Percentiles rank a stretch among this genome's conserved stretches.
These are phyloP conservation scores for Idaea dimidiata DNA, from an alignment of 2,888 invertebrate genomes.

Conservation along the genomic window DNA sequence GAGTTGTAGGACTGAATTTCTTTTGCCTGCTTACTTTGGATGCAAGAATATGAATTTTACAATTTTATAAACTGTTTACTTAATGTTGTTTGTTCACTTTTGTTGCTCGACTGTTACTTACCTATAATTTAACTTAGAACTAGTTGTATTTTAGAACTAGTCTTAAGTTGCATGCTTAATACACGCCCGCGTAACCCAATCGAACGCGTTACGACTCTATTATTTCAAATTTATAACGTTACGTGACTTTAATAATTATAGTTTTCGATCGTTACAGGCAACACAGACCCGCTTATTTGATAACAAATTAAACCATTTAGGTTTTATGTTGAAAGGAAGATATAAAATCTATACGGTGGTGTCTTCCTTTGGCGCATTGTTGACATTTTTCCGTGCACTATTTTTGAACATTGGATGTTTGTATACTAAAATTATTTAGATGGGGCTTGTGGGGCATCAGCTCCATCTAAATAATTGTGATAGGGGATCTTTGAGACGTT, in stretches of 20 bases:
- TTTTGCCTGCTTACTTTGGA: too few species aligned
- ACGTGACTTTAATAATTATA: constrained; percentile 55
- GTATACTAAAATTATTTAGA: neutral
- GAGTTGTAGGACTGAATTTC: too few species aligned
- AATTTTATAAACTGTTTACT: too few species aligned
- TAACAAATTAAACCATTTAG: constrained; percentile 3
- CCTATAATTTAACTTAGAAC: neutral
- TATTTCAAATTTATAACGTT: constrained; percentile 38
- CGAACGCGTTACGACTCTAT: constrained; percentile 50
- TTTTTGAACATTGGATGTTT: constrained; percentile 1
- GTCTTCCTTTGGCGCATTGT: neutral
- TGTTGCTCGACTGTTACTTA: too few species aligned
- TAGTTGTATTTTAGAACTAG: neutral
- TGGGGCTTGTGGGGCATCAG: neutral
- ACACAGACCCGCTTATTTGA: neutral
- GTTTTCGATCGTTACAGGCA: constrained; percentile 35
- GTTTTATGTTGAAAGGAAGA: constrained; percentile 20
- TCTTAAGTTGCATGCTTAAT: neutral
- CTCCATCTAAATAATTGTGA: too few species aligned
- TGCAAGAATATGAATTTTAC: too few species aligned
- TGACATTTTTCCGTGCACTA: constrained; percentile 4
- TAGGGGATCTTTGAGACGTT: too few species aligned
- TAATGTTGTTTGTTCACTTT: too few species aligned
- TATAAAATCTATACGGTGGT: constrained; percentile 13
- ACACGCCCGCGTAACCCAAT: constrained; percentile 42